phyloP scores from a whole-genome alignment of 2,888 invertebrate genomes.

The Heliconius erato region DNA sequence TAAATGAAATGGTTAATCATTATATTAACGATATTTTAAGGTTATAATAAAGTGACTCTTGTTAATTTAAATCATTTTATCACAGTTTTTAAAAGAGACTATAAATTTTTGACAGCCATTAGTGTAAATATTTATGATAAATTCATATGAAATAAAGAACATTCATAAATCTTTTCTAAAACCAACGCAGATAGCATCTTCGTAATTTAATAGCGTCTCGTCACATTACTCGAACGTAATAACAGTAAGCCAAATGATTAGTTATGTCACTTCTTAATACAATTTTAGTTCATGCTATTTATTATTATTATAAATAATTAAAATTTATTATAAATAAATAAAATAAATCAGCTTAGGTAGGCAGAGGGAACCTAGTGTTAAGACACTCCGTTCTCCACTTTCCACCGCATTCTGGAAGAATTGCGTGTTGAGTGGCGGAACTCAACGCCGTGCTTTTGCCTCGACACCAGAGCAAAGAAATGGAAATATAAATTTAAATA shows the following conservation, averaged over 20 bases:
- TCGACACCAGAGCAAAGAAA: too few relatives aligned
- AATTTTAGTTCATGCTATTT: neutral
- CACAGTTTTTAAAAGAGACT: neutral
- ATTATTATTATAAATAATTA: too few relatives aligned
- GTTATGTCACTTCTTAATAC: neutral
- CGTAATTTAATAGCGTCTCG: neutral
- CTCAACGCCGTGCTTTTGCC: too few relatives aligned
- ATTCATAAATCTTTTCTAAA: neutral
- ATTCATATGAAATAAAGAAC: neutral
- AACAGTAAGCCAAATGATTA: neutral
- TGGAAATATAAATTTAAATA: too few relatives aligned
- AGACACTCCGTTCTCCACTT: too few relatives aligned
- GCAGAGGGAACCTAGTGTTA: too few relatives aligned
- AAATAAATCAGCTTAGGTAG: too few relatives aligned
- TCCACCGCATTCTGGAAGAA: too few relatives aligned
- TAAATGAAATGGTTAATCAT: conserved; percentile 7
- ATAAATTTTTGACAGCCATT: neutral
- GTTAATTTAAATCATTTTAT: neutral
- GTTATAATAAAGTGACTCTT: neutral
- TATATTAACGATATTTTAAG: neutral
- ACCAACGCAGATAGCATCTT: neutral
- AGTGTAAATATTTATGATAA: neutral
- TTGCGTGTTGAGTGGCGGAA: too few relatives aligned
- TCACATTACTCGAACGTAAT: neutral
- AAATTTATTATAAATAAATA: too few relatives aligned